phyloP scores from a whole-genome alignment of 2,113 vertebrate species.

The Sinosuthora webbiana region DNA sequence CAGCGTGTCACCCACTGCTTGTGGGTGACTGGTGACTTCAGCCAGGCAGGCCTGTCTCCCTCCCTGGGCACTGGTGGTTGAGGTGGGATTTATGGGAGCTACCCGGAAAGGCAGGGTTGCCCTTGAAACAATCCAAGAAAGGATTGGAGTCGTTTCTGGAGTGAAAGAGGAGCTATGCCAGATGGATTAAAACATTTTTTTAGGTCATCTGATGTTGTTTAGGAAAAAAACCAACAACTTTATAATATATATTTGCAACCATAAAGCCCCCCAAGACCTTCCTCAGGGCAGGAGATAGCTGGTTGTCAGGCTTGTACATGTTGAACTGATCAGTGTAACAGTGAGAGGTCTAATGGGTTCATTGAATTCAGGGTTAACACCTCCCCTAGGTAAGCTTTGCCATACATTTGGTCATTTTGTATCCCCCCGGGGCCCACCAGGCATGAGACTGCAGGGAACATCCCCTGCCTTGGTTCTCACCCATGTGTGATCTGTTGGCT shows the following conservation, averaged over 20 bases:
- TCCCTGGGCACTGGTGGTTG: neutral
- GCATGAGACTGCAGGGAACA: accelerated
- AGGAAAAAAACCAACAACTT: neutral
- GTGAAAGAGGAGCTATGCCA: neutral
- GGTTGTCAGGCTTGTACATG: neutral
- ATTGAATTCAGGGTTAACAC: neutral
- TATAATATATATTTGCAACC: neutral
- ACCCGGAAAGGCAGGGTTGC: neutral
- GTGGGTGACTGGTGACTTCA: neutral
- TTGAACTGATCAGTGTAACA: neutral
- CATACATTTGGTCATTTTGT: neutral
- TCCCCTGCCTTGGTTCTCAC: accelerated
- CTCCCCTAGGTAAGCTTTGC: neutral
- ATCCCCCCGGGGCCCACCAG: accelerated
- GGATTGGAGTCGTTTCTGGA: neutral
- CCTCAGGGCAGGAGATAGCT: neutral
- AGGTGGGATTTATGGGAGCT: neutral
- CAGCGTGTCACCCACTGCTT: accelerated
- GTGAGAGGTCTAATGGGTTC: neutral
- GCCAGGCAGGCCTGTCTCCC: neutral
- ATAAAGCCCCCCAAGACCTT: neutral
- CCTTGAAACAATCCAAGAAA: neutral
- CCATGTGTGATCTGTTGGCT: accelerated
- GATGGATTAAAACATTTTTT: neutral
- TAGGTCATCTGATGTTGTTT: neutral